Evolutionary conservation across 1,140 invertebrate genomes (phyloP).

Genomic region (Aleiodes sp.): DNA sequence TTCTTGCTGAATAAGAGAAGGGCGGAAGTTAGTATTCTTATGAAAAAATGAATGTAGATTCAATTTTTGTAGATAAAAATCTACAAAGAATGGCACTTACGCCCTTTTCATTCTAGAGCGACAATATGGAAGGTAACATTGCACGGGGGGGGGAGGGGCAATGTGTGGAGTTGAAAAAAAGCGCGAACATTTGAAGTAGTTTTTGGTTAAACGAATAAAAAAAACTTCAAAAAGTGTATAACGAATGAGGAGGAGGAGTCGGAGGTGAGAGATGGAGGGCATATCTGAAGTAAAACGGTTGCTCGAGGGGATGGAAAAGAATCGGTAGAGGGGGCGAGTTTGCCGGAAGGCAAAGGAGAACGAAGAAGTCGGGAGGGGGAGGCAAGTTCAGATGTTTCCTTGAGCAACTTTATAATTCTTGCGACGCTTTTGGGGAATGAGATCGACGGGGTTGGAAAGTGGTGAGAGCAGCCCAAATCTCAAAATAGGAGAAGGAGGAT

Average conservation of each 20-base stretch:
- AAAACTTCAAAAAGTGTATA: neutral
- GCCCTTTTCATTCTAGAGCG: conserved; percentile 9
- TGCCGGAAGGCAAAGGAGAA: neutral
- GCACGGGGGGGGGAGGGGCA: conserved; percentile 1
- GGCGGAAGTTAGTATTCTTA: too few relatives aligned
- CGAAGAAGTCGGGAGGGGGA: neutral
- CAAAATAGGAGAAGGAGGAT: conserved; percentile 15
- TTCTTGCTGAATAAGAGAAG: too few relatives aligned
- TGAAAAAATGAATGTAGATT: too few relatives aligned
- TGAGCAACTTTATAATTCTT: conserved; percentile 64
- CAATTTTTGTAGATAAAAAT: too few relatives aligned
- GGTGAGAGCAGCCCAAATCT: conserved; percentile 21
- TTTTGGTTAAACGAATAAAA: neutral
- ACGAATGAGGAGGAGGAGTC: conserved; percentile 8
- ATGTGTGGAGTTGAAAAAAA: neutral
- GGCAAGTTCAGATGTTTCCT: conserved; percentile 43
- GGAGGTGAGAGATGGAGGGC: conserved; percentile 3
- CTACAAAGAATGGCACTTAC: conserved; percentile 5
- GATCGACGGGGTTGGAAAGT: conserved; percentile 49
- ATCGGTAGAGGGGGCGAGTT: neutral
- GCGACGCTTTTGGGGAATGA: conserved; percentile 63
- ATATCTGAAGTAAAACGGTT: neutral
- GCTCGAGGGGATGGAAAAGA: neutral
- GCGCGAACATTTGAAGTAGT: neutral
- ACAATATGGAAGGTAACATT: conserved; percentile 35